These are phyloP conservation scores for Seriola aureovittata DNA, from an alignment of 2,113 vertebrate genomes.

Conservation along the genomic window DNA sequence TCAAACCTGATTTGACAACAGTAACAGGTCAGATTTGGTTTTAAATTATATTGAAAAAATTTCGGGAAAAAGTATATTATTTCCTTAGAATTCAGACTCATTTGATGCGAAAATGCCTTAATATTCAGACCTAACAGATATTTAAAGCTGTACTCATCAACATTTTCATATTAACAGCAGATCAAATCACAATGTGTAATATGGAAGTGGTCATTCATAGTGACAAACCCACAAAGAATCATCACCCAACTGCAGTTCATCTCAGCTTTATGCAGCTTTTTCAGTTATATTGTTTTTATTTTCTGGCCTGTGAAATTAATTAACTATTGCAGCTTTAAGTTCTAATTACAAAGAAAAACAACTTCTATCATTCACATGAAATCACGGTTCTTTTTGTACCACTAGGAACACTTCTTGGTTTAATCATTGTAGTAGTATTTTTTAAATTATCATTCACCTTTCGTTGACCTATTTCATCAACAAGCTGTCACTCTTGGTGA, in stretches of 20 bases:
- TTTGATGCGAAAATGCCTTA: neutral
- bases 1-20: neutral
- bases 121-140: neutral
- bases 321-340: neutral
- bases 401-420: neutral
- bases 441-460: neutral
- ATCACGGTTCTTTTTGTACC: neutral
- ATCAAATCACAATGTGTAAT: neutral
- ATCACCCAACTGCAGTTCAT: too few species aligned
- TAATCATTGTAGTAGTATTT: neutral
- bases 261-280: neutral
- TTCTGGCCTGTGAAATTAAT: neutral
- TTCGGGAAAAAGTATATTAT: too few species aligned
- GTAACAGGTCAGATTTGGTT: neutral
- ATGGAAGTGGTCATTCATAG: neutral
- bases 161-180: neutral
- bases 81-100: neutral
- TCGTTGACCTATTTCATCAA: neutral
- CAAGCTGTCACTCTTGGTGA: neutral
- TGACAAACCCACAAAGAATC: neutral
- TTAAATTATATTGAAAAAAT: neutral
- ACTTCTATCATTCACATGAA: neutral
- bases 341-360: neutral
- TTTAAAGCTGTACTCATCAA: conserved; percentile 10
- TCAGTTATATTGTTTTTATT: neutral